Base-by-base conservation (phyloP, 2,888 invertebrate species). In the Parnassius mnemosyne region DNA sequence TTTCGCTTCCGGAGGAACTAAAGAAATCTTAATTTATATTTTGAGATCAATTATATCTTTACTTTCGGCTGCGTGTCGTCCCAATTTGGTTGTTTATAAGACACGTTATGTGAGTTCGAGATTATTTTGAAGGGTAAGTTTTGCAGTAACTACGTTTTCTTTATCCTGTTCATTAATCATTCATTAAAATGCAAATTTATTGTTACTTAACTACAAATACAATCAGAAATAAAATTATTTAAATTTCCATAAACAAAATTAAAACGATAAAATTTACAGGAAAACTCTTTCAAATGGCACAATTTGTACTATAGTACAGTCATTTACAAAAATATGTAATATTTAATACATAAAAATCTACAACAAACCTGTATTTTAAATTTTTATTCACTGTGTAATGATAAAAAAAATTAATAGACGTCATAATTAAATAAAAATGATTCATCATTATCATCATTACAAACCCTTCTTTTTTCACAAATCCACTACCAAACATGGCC, bases 41-140 rank as follows among this genome's bases (percentile, higher is more conserved):
- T 80, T 85, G 85, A 85, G 85, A 85, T 85, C 85, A 85, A 83
- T 81, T 75, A 74, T 72, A 76, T 81, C 73, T 80, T 78, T 76
- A 75, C 66, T 69, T 73, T 71, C 65, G 68, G 67, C 74, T 68
- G 73, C 69, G 74, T 73, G 68, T 73, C 69, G 76, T 77, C 82
- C 80, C 78, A 67, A 75, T 80, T 79, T 80, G 76, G 71, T 69
- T 41, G 60, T 57, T 51, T 52, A 56, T 60, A 47, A 57, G 60
- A 58, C 20, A 53, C 34, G 51, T 46, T 34, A 46, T 43, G 52
- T 44, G 16, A 34, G 34, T 34, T 34, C 3, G 34, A 34, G 34
- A 34, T 34, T 34, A 34, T 34, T 34, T 34, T 34, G 5, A 1
- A 7, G 34, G 34, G 34, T 34, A 34, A 7, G 34, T 34, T 34